Conservation (phyloP, 2,888 invertebrate genomes). For the Limnephilus lunatus region DNA sequence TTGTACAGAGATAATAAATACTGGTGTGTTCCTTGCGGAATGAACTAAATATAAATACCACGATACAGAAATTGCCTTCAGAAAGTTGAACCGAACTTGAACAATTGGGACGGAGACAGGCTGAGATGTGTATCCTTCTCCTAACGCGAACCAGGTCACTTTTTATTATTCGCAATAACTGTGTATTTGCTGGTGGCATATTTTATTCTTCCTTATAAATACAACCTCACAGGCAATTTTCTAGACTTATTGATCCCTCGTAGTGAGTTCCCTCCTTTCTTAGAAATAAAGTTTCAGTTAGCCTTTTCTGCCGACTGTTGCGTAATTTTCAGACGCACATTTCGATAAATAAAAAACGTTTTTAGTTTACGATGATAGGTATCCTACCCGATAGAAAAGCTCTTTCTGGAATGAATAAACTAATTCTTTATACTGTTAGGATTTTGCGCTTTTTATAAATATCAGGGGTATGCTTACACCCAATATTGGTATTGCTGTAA, state of each 20-base stretch:
- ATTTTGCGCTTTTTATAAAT: not conserved
- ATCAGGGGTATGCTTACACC: not conserved
- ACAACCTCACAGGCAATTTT: conserved; percentile 25
- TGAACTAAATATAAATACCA: conserved; percentile 34
- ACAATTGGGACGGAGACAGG: not conserved
- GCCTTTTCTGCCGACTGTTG: not conserved
- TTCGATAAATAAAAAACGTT: not conserved
- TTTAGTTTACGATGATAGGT: not conserved
- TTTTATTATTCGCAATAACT: conserved; percentile 6
- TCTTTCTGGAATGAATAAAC: not conserved
- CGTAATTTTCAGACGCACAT: not conserved
- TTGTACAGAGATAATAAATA: conserved; percentile 25
- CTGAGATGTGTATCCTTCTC: conserved; percentile 19
- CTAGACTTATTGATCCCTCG: conserved; percentile 6
- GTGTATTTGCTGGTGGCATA: not conserved
- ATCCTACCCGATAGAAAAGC: not conserved
- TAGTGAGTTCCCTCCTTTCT: not conserved
- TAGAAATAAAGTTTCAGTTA: conserved; percentile 9
- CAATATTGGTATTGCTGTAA: not conserved
- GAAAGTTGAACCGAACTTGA: conserved; percentile 33
- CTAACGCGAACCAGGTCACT: conserved; percentile 24
- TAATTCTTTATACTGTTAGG: not conserved
- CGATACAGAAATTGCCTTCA: conserved; percentile 37
- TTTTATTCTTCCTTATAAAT: conserved; percentile 2
- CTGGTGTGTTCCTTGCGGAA: not conserved